Evolutionary conservation across 1,140 invertebrate species (phyloP).

Genomic region (Micrasema longulum): DNA sequence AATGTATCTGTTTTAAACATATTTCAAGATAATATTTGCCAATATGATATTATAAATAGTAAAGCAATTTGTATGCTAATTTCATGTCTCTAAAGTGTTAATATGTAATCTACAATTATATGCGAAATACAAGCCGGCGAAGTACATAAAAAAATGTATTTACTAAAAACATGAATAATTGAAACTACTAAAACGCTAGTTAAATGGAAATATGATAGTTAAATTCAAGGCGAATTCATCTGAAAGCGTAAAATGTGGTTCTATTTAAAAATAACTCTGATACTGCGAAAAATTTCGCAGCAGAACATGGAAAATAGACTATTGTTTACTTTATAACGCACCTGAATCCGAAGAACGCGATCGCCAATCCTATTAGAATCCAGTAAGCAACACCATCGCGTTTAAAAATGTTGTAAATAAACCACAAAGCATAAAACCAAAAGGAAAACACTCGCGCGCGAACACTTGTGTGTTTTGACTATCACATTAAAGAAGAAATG

Average conservation of each 20-base stretch:
- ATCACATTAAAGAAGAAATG: conserved; percentile 7
- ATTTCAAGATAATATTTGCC: too few relatives aligned
- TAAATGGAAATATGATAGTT: not conserved
- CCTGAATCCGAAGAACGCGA: conserved; percentile 28
- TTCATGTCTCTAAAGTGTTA: too few relatives aligned
- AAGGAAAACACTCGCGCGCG: not conserved
- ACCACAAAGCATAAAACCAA: conserved; percentile 29
- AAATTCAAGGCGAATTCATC: not conserved
- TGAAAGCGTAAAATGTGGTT: not conserved
- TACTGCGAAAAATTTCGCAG: not conserved
- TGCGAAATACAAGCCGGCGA: too few relatives aligned
- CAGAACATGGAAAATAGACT: conserved; percentile 23
- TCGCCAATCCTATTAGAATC: conserved; percentile 20
- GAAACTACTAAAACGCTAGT: not conserved
- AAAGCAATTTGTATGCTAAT: too few relatives aligned
- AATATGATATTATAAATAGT: too few relatives aligned
- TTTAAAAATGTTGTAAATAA: conserved; percentile 34
- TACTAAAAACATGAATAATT: not conserved
- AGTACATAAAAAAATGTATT: not conserved
- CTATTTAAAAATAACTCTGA: not conserved
- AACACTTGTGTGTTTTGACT: not conserved
- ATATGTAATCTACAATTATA: too few relatives aligned
- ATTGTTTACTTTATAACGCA: conserved; percentile 37
- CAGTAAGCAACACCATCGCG: conserved; percentile 25
- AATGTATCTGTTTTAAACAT: too few relatives aligned